Conservation (phyloP, 1,140 invertebrate genomes). For the Drosophila ohnishii region DNA sequence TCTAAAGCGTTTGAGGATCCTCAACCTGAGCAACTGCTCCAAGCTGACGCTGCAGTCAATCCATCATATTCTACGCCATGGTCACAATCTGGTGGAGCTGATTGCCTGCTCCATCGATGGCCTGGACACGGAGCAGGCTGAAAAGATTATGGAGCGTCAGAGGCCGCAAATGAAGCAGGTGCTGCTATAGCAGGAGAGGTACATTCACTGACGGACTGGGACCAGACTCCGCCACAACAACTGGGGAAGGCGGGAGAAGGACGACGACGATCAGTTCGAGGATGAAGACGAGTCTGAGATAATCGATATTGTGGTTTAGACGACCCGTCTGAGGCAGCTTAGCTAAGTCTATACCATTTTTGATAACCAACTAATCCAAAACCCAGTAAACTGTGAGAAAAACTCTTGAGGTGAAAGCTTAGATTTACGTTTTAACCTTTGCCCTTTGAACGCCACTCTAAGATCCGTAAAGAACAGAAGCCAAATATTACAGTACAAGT, state of each 20-base stretch:
- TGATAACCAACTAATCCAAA: neutral
- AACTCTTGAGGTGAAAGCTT: constrained; percentile 54
- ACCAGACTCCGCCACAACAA: constrained; percentile 21
- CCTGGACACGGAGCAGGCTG: constrained; percentile 49
- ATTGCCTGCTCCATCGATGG: constrained; percentile 69
- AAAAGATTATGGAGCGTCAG: constrained; percentile 36
- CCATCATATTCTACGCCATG: constrained; percentile 52
- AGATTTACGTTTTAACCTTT: constrained; percentile 25
- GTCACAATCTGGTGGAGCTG: constrained; percentile 50
- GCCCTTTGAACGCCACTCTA: constrained; percentile 9
- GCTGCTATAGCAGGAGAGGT: constrained; percentile 72
- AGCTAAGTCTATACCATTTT: constrained; percentile 11
- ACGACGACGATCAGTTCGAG: constrained; percentile 33
- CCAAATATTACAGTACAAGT: constrained; percentile 59
- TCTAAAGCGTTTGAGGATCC: constrained; percentile 54
- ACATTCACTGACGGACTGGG: constrained; percentile 66
- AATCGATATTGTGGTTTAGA: constrained; percentile 53
- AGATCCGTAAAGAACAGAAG: constrained; percentile 27
- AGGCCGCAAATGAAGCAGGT: constrained; percentile 60
- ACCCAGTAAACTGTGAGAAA: constrained; percentile 23
- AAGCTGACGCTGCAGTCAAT: constrained; percentile 52
- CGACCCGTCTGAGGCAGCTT: constrained; percentile 18
- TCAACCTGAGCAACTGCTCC: constrained; percentile 68
- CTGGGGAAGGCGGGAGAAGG: constrained; percentile 46
- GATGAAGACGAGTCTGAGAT: constrained; percentile 44